Conservation (phyloP, 2,113 vertebrate genomes). For the Conger conger region DNA sequence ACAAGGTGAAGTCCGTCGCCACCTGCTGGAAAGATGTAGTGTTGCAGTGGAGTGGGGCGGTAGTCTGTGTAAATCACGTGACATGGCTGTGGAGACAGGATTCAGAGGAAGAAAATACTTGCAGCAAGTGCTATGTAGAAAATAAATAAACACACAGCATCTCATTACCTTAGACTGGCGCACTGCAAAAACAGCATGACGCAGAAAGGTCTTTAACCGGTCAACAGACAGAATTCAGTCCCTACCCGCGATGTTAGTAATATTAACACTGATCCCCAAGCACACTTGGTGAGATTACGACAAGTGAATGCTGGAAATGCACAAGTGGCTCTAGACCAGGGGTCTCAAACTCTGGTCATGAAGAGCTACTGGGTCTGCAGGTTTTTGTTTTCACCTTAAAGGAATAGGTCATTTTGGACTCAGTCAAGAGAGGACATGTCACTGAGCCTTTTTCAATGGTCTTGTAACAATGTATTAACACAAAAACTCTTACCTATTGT, state of each 20-base stretch:
- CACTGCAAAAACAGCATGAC: background rate
- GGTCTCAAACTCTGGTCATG: too few relatives aligned
- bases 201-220: background rate
- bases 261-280: background rate
- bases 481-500: too few relatives aligned
- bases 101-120: slow-evolving; percentile 16
- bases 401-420: too few relatives aligned
- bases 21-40: slow-evolving; percentile 97
- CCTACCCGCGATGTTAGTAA: background rate
- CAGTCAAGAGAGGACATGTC: too few relatives aligned
- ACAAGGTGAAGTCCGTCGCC: slow-evolving; percentile 96
- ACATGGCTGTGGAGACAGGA: slow-evolving; percentile 76
- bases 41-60: slow-evolving; percentile 93
- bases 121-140: background rate
- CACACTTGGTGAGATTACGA: background rate
- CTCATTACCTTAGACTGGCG: too few relatives aligned
- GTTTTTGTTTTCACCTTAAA: too few relatives aligned
- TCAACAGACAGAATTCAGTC: background rate
- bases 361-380: too few relatives aligned
- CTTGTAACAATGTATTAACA: too few relatives aligned
- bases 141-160: too few relatives aligned
- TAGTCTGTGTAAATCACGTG: slow-evolving; percentile 98
- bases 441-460: too few relatives aligned
- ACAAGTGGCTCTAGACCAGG: background rate
- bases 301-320: background rate